phyloP scores from a whole-genome alignment of 2,797 vertebrate species.

The Arctocebus calabarensis region DNA sequence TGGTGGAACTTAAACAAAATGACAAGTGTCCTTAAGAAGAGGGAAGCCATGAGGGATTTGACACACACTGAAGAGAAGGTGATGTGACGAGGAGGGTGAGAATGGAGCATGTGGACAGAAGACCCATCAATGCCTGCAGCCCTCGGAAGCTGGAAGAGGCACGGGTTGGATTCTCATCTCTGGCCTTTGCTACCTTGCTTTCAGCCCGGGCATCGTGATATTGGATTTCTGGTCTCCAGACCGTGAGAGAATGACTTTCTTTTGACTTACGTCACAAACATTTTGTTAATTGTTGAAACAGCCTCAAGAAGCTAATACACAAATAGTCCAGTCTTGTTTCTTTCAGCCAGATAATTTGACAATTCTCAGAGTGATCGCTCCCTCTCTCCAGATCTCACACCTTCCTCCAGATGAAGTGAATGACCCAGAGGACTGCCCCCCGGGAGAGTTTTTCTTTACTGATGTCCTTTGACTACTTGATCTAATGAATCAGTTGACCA shows the following conservation, averaged over 20 bases:
- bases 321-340: not conserved
- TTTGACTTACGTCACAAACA: not conserved
- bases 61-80: not conserved
- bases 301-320: not conserved
- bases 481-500: not conserved
- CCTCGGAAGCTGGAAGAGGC: not conserved
- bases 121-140: not conserved
- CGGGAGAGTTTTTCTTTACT: not conserved
- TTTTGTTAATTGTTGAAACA: not conserved
- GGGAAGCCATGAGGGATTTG: not conserved
- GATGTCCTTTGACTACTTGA: not conserved
- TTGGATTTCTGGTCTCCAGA: not conserved
- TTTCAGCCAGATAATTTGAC: not conserved
- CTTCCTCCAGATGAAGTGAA: not conserved
- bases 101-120: not conserved
- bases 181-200: not conserved
- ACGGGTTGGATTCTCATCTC: not conserved
- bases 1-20: not conserved
- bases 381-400: not conserved
- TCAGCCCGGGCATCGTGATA: not conserved
- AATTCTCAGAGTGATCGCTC: not conserved
- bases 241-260: not conserved
- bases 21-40: not conserved
- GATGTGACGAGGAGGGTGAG: not conserved
- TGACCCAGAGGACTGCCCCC: not conserved